Base-by-base conservation (phyloP, 2,113 vertebrate species). In the Sylvia atricapilla region DNA sequence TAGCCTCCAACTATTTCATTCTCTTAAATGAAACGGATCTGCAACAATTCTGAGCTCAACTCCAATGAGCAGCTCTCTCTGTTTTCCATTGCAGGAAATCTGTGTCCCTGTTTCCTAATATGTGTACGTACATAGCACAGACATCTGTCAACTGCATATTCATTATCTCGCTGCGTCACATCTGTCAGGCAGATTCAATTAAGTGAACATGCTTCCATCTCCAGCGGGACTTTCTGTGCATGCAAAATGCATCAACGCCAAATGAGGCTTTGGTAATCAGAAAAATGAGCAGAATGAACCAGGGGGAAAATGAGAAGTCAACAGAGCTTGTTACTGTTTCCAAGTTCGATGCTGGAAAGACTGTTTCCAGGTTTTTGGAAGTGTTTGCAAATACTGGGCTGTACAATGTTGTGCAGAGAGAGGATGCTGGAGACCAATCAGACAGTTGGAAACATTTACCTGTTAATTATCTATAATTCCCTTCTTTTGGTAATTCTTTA, bases 111-210 rank as follows among this genome's bases (percentile, higher is more conserved):
- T 27, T 74, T 90, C 50, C 63, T 87, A 75, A 60, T 84, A 59
- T 17, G 63, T 70, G 69, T 94, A 33, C n/a, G 77, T 78, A 90
- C 83, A 39, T 15, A 58, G 72, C 85, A 17, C 2, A 93, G 86
- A 92, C 64, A 70, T 90, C 77, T 92, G 73, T 84, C 89, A 87
- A 63, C 68, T 90, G 69, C 8, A 7, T 52, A 81, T 41, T 95
- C 63, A 37, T 89, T 92, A 64, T 52, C 91, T 92, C 2, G 1
- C 70, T 46, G 59, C 2, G 0, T 78, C 84, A 84, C 91, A 92
- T 94, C 89, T 97, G 80, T 47, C 76, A 81, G 84, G 80, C 87
- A 93, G 35, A 77, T 77, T 87, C 76, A 64, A 89, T 85, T 91
- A 92, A 68, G 44, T 47, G 69, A 92, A 76, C 31, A 31, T 49